These are phyloP conservation scores for Gymnarchus niloticus DNA, from an alignment of 2,113 vertebrate genomes.

Conservation along the genomic window DNA sequence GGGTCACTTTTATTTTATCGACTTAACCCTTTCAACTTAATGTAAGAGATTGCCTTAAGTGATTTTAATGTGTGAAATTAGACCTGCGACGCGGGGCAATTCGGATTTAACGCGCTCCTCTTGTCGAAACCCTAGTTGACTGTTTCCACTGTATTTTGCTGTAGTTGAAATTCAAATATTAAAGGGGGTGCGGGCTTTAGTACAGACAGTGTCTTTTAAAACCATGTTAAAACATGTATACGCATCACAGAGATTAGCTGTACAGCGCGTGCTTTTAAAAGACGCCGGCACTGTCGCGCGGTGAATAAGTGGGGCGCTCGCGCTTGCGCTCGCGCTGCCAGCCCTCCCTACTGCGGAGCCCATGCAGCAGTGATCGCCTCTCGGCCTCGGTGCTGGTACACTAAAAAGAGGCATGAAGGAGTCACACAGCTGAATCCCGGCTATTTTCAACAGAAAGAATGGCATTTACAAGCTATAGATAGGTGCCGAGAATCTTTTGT, in stretches of 20 bases:
- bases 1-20: not conserved
- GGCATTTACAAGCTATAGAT: constrained; percentile 52
- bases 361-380: constrained; percentile 6
- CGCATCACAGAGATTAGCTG: not conserved
- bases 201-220: not conserved
- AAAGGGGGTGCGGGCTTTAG: not conserved
- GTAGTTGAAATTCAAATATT: not conserved
- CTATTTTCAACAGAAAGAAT: constrained; percentile 43
- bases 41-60: not conserved
- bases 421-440: constrained; percentile 53
- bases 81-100: not conserved
- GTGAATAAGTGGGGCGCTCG: not conserved
- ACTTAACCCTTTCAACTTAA: not conserved
- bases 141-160: not conserved
- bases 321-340: not conserved
- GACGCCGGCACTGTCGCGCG: not conserved
- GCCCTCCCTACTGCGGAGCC: not conserved
- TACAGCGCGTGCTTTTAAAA: not conserved
- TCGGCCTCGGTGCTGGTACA: constrained; percentile 33
- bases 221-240: not conserved
- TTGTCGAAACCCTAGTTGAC: not conserved
- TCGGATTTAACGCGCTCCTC: not conserved
- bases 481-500: constrained; percentile 51
- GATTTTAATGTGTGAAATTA: constrained; percentile 4
- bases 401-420: constrained; percentile 42